These are phyloP conservation scores for Morpho helenor DNA, from an alignment of 2,888 invertebrate species.

Conservation along the genomic window DNA sequence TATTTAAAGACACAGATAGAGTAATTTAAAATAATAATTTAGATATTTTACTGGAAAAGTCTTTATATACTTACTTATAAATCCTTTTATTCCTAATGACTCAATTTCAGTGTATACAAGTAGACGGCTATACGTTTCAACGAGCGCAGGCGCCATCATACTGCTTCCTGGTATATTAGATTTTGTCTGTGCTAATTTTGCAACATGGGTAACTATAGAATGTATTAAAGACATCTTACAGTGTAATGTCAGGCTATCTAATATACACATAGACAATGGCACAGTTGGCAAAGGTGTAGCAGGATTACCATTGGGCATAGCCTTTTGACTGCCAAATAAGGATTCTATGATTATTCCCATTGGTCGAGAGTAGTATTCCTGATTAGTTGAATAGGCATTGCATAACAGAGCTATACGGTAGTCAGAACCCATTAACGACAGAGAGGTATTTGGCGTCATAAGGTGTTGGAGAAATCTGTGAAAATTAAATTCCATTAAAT, in stretches of 20 bases:
- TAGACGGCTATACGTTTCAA: conserved; percentile 96
- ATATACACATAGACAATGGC: conserved; percentile 93
- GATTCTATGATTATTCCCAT: conserved; percentile 96
- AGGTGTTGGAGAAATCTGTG: conserved; percentile 91
- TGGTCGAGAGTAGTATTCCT: conserved; percentile 93
- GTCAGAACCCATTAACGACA: conserved; percentile 89
- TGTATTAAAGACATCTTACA: conserved; percentile 95
- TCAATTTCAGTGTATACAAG: conserved; percentile 98
- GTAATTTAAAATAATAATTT: too few relatives aligned
- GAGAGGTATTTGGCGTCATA: conserved; percentile 84
- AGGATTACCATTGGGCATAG: conserved; percentile 71
- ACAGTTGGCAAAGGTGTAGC: conserved; percentile 85
- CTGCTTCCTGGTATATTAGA: conserved; percentile 84
- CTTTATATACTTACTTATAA: conserved; percentile 84
- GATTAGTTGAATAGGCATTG: conserved; percentile 97
- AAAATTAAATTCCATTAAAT: not conserved
- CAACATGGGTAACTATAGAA: conserved; percentile 91
- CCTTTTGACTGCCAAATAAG: conserved; percentile 85
- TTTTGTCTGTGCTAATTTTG: conserved; percentile 93
- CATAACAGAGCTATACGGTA: conserved; percentile 95
- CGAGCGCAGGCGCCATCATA: conserved; percentile 91
- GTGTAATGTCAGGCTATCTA: conserved; percentile 96
- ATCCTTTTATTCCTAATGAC: conserved; percentile 97
- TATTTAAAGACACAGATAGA: too few relatives aligned
- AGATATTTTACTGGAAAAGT: too few relatives aligned